Evolutionary conservation across 92 coral and sea anemone genomes (phyloP), one percentile per base, ranked within the genome.

Genomic region (Paramuricea clavata): DNA sequence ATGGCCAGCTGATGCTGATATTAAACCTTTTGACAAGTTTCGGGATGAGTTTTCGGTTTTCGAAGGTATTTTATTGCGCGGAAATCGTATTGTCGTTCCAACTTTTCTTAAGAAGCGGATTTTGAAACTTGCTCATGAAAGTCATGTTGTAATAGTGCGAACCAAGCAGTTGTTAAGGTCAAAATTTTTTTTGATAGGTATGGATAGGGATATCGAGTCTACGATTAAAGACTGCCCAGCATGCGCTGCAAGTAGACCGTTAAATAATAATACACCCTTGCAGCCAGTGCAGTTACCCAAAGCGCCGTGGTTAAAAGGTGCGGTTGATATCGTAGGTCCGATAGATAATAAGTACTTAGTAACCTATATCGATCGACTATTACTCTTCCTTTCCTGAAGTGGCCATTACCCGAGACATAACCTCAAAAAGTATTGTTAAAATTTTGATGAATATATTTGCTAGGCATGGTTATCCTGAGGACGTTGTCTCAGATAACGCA

Each of bases 261-360:
- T 92, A 36, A 59, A 75, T 23, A 39, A 32, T 27, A 59, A 87
- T 77, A 90, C 93, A 2, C 95, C 92, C 7, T 82, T 81, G 19
- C 86, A 83, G 39, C 86, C 87, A 17, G 67, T 86, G 21, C 84
- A 69, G 0, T 79, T 89, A 21, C 93, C 93, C 41, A 42, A 62
- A 13, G 91, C 81, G 8, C 89, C 90, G 27, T 86, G 89, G 95
- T 86, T 90, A 27, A 89, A 86, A 26, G 92, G 95, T 27, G 95
- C 79, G 13, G 68, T n/a, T n/a, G n/a, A n/a, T n/a, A n/a, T n/a
- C n/a, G n/a, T n/a, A n/a, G n/a, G n/a, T n/a, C n/a, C n/a, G n/a
- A n/a, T n/a, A n/a, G n/a, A n/a, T n/a, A n/a, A n/a, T n/a, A n/a
- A n/a, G n/a, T n/a, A n/a, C n/a, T 85, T n/a, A n/a, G n/a, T n/a